Percentiles rank a stretch among this genome's conserved stretches.
Conservation (phyloP, 2,888 invertebrate genomes). For the Esperia sulphurella region DNA sequence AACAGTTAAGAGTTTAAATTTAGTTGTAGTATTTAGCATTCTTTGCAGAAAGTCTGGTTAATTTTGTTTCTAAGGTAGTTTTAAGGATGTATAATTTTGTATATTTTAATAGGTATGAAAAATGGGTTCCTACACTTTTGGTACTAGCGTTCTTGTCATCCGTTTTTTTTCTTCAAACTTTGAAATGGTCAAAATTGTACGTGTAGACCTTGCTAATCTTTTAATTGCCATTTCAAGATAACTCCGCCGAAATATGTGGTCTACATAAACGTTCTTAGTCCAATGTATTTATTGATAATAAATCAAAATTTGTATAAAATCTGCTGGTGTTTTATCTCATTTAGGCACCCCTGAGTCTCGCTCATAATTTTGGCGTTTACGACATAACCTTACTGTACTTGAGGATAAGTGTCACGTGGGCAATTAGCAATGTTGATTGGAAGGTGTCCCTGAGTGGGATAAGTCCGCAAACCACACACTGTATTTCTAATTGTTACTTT, state of each 20-base stretch:
- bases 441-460: no score
- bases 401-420: no score
- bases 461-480: no score
- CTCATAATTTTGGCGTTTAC: no score
- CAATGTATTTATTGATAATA: conserved; percentile 6
- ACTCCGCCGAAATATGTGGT: background rate
- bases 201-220: background rate
- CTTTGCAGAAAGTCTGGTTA: conserved; percentile 17
- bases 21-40: conserved; percentile 1
- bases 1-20: conserved; percentile 7
- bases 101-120: conserved; percentile 1
- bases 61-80: conserved; percentile 11
- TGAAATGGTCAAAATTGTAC: background rate
- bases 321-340: background rate
- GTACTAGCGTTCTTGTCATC: conserved; percentile 1
- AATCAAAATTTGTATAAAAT: background rate
- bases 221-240: background rate
- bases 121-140: background rate
- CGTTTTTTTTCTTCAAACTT: background rate
- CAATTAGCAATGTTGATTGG: no score
- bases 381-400: no score
- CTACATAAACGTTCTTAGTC: background rate
- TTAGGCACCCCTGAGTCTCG: no score
- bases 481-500: no score
- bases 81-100: conserved; percentile 10